Evolutionary conservation across 1,140 invertebrate species (phyloP), one percentile per base, ranked within the genome.

Genomic region (Reticulitermes speratus): DNA sequence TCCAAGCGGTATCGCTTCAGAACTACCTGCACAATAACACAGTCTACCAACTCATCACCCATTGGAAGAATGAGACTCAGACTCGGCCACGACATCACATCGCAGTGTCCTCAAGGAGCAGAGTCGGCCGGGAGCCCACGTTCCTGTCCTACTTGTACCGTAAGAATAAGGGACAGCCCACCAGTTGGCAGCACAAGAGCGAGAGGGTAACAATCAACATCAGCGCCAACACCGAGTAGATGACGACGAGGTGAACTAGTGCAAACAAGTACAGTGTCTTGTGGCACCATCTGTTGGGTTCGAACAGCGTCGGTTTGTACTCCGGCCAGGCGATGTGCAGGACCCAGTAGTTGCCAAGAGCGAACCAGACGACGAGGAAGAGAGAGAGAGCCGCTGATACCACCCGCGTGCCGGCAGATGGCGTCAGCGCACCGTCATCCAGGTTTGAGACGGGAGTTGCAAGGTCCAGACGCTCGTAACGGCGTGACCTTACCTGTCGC

Each of bases 271-370:
- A 97, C 9, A 97, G 92, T 0, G 94, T 95, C 85, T 94, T 93
- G 90, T 96, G 93, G 89, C 96, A 97, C 94, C 96, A 97, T 48
- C 92, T 91, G 90, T 95, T 94, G 1, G 95, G 95, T 85, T 96
- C 93, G 90, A 94, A 95, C 48, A 96, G 91, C 0, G 93, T 93
- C 12, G 94, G 93, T 8, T 93, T 90, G 90, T 93, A 95, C 86
- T 95, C 93, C 23, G 96, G 96, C 93, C 95, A 95, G 91, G 94
- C 94, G 88, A 96, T 95, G 87, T 92, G 92, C 48, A 96, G 91
- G n/a, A 96, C 96, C 95, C 96, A 96, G 89, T 95, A 96, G 90
- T 97, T 96, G 30, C 96, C 96, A 89, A 94, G 89, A 16, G 92
- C 90, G 89, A 97, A 97, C 96, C 96, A 97, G 23, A 55, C 93